phyloP scores from a whole-genome alignment of 2,113 vertebrate species.

The Trichechus manatus region DNA sequence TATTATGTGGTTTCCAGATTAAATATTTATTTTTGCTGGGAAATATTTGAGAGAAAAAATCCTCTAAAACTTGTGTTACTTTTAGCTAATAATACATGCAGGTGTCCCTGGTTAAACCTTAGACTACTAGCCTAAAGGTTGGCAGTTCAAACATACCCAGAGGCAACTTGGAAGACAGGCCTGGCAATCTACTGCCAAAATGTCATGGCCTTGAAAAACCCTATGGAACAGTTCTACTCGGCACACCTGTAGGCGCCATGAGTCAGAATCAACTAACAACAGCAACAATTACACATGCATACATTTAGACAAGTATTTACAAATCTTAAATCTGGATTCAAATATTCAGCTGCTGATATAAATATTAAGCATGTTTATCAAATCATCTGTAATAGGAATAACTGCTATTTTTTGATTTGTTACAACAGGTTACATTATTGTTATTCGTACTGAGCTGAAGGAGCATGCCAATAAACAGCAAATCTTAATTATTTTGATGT shows the following conservation, averaged over 20 bases:
- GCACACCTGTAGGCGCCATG: neutral
- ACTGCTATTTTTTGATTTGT: slow-evolving; percentile 69
- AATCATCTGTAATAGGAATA: slow-evolving; percentile 72
- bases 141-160: neutral
- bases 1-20: neutral
- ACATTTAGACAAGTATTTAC: slow-evolving; percentile 74
- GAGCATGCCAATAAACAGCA: neutral
- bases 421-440: slow-evolving; percentile 47
- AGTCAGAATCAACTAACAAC: neutral
- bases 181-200: neutral
- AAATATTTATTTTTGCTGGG: neutral
- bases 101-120: neutral
- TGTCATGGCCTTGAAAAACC: neutral
- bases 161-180: neutral
- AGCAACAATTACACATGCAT: slow-evolving; percentile 3
- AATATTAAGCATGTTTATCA: slow-evolving; percentile 65
- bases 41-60: neutral
- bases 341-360: slow-evolving; percentile 63
- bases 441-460: neutral
- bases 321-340: slow-evolving; percentile 43
- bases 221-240: neutral
- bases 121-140: neutral
- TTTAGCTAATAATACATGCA: slow-evolving; percentile 47
- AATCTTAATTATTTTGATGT: neutral
- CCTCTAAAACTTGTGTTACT: slow-evolving; percentile 65